A percentile compares a stretch with the other conserved stretches of the same genome.
These are phyloP conservation scores for Caenorhabditis sinica DNA, from an alignment of 2,888 invertebrate species.

Conservation along the genomic window DNA sequence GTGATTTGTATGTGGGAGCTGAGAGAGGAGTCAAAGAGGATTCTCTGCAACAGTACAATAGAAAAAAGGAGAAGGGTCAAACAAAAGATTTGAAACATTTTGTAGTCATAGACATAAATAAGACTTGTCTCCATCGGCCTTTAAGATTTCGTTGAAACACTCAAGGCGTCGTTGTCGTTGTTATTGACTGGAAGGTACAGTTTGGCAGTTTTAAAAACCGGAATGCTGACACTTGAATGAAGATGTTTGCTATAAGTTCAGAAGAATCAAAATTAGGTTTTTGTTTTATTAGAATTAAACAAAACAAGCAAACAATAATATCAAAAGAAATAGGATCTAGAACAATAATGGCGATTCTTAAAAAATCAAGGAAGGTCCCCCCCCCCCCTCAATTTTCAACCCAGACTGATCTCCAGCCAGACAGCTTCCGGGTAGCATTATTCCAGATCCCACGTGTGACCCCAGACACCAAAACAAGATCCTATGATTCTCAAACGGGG, in stretches of 20 bases:
- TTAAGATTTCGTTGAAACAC: slow-evolving; percentile 50
- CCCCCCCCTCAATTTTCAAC: no score
- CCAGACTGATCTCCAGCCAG: background rate
- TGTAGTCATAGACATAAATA: slow-evolving; percentile 33
- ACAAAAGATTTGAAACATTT: slow-evolving; percentile 16
- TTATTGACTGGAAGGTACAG: no score
- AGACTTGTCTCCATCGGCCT: background rate
- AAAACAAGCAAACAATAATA: no score
- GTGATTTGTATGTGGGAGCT: slow-evolving; percentile 34
- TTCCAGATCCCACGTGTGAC: background rate
- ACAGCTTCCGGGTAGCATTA: no score
- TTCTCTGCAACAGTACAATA: slow-evolving; percentile 19
- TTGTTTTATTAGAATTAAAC: no score
- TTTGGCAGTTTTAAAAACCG: background rate
- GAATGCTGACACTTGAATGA: no score
- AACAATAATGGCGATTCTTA: no score
- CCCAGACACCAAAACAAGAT: slow-evolving; percentile 14
- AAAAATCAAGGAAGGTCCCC: no score
- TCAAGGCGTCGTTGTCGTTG: background rate
- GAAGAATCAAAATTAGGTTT: background rate
- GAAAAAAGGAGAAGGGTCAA: background rate
- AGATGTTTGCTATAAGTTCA: slow-evolving; percentile 5
- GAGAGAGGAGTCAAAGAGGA: background rate
- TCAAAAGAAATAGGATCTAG: no score
- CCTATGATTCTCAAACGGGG: slow-evolving; percentile 25